These are phyloP conservation scores for Boloria selene DNA, from an alignment of 2,888 invertebrate species.

Conservation along the genomic window DNA sequence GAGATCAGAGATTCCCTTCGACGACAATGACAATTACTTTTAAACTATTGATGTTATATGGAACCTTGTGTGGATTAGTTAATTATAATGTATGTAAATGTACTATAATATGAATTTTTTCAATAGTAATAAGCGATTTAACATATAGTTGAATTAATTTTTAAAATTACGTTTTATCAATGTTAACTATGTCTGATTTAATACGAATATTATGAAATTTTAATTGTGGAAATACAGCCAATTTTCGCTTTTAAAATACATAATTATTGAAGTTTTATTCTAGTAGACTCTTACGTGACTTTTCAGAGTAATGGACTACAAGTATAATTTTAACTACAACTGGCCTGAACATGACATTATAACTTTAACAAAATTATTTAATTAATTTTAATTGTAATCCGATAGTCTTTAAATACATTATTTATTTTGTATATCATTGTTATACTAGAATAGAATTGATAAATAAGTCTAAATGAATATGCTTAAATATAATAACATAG, in stretches of 20 bases:
- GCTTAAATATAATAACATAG: constrained; percentile 43
- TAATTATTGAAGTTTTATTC: constrained; percentile 3
- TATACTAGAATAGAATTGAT: constrained; percentile 48
- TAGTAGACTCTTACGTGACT: constrained; percentile 38
- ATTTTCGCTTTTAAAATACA: constrained; percentile 63
- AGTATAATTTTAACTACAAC: constrained; percentile 18
- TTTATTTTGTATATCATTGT: constrained; percentile 59
- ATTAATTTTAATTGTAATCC: constrained; percentile 5
- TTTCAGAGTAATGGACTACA: constrained; percentile 30
- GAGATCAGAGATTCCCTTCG: constrained; percentile 60
- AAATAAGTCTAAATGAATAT: constrained; percentile 46
- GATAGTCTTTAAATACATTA: not conserved
- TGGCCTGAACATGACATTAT: constrained; percentile 4
- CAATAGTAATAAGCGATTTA: constrained; percentile 6
- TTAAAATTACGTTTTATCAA: too few species aligned
- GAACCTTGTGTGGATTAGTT: constrained; percentile 39
- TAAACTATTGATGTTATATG: constrained; percentile 49
- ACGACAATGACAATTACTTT: constrained; percentile 59
- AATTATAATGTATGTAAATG: constrained; percentile 5
- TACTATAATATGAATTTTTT: constrained; percentile 14
- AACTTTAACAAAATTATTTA: not conserved
- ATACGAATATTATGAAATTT: constrained; percentile 37
- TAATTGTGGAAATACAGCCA: constrained; percentile 68
- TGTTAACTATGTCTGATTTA: too few species aligned
- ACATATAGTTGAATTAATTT: not conserved